These are phyloP conservation scores for Sminthopsis crassicaudata DNA, from an alignment of 2,113 vertebrate species.

Conservation along the genomic window DNA sequence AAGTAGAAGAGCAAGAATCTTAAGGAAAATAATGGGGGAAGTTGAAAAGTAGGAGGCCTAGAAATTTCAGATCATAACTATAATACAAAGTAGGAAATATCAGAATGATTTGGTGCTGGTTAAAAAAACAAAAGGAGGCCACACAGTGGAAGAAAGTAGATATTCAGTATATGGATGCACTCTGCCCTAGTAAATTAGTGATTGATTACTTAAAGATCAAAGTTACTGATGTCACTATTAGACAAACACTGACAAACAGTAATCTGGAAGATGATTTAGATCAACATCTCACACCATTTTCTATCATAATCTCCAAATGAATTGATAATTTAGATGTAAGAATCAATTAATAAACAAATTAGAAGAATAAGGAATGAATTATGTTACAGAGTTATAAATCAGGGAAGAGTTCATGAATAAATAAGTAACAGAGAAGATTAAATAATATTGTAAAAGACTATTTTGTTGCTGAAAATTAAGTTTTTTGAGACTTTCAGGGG, in stretches of 20 bases:
- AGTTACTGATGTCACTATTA: neutral
- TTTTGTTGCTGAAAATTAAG: neutral
- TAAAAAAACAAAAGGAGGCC: neutral
- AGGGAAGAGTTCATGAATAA: neutral
- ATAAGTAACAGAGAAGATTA: neutral
- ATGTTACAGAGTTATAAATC: neutral
- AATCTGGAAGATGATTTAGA: neutral
- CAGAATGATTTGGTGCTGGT: neutral
- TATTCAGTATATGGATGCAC: neutral
- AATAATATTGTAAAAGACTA: neutral
- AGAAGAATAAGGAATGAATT: neutral
- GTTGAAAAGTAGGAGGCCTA: neutral
- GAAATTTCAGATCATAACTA: neutral
- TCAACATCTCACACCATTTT: neutral
- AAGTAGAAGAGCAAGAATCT: neutral
- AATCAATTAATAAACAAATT: neutral
- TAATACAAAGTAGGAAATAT: neutral
- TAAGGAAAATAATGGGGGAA: neutral
- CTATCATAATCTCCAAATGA: neutral
- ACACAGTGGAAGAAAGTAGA: neutral
- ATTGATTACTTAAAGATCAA: neutral
- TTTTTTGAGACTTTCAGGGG: too few relatives aligned
- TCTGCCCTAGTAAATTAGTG: neutral
- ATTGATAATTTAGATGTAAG: neutral
- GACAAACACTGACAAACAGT: neutral